A percentile compares a stretch with the other conserved stretches of the same genome.
Conservation (phyloP, 1,140 invertebrate species). For the Heliothis virescens region DNA sequence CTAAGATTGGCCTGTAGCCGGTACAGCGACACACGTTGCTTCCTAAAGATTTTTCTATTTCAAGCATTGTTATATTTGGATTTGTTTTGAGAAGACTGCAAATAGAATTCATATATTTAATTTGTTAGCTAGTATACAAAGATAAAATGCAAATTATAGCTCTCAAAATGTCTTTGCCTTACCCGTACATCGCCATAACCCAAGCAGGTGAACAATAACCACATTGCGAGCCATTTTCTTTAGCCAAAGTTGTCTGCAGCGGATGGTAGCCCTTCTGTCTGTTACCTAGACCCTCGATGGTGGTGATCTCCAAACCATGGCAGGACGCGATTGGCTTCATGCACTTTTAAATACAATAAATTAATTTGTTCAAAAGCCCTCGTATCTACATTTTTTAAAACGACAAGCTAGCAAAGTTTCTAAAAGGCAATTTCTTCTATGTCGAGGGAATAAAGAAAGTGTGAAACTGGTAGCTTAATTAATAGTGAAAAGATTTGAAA, state of each 20-base stretch:
- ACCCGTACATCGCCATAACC: conserved; percentile 93
- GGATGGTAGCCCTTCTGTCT: conserved; percentile 90
- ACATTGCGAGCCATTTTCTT: conserved; percentile 92
- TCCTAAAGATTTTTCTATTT: conserved; percentile 89
- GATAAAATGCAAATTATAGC: no score
- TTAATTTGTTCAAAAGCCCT: no score
- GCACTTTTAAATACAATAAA: conserved; percentile 84
- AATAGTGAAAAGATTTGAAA: no score
- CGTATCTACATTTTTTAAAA: no score
- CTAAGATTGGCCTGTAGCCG: conserved; percentile 93
- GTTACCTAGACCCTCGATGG: conserved; percentile 92
- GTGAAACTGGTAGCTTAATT: no score
- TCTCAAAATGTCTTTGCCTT: neutral
- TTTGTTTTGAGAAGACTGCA: conserved; percentile 75
- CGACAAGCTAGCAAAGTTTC: no score
- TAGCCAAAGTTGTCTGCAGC: conserved; percentile 89
- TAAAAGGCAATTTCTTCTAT: no score
- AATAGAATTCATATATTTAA: conserved; percentile 10
- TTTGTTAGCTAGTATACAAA: no score
- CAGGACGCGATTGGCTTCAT: conserved; percentile 89
- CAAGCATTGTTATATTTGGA: conserved; percentile 85
- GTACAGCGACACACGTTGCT: conserved; percentile 94
- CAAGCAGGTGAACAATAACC: conserved; percentile 94
- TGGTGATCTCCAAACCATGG: conserved; percentile 91
- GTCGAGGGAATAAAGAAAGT: no score